These are phyloP conservation scores for Lepidotrigona ventralis DNA, from an alignment of 1,140 invertebrate genomes.

Conservation along the genomic window DNA sequence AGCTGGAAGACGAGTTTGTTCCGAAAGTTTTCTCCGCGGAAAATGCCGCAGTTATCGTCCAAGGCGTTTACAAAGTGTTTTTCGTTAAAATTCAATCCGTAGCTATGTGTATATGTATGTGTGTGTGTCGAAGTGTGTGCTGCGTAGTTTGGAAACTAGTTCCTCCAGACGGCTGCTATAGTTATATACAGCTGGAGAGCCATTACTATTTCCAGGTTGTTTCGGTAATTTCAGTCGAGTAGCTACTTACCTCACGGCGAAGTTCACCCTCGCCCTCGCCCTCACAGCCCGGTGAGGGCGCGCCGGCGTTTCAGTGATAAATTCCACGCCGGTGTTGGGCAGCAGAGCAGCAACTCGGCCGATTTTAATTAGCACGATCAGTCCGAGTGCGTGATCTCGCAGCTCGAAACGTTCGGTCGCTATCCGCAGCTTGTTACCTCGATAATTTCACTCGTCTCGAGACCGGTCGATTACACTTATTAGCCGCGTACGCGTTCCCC, in stretches of 20 bases:
- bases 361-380: slow-evolving; percentile 59
- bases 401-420: slow-evolving; percentile 14
- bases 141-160: slow-evolving; percentile 58
- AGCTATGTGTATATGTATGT: neutral
- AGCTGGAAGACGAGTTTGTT: neutral
- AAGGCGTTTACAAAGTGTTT: slow-evolving; percentile 1
- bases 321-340: slow-evolving; percentile 23
- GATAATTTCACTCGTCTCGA: slow-evolving; percentile 36
- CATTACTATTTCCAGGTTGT: slow-evolving; percentile 57
- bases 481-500: neutral
- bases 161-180: slow-evolving; percentile 26
- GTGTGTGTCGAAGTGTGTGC: neutral
- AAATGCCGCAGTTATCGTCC: neutral
- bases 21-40: neutral
- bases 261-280: neutral
- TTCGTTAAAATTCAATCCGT: slow-evolving; percentile 55
- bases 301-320: slow-evolving; percentile 43
- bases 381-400: slow-evolving; percentile 48
- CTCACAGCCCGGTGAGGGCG: no score
- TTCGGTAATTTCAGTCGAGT: slow-evolving; percentile 49
- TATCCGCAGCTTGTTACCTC: slow-evolving; percentile 37
- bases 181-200: slow-evolving; percentile 12
- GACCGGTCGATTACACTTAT: slow-evolving; percentile 42
- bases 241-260: slow-evolving; percentile 44
- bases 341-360: neutral